Base-by-base conservation (phyloP, 2,113 vertebrate genomes). In the Macaca mulatta region DNA sequence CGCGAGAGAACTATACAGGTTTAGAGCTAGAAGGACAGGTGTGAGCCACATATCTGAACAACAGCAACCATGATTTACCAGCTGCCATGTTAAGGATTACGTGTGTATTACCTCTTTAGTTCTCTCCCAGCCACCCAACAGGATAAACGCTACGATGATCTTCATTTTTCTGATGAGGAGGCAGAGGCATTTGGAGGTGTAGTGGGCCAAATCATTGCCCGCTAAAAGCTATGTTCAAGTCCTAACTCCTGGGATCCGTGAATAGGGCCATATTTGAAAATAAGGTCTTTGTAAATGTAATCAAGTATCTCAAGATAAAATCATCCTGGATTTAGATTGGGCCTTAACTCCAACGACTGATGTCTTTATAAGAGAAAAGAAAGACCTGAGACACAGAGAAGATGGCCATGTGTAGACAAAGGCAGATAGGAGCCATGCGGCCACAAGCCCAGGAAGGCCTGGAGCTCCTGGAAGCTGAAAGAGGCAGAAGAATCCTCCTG, bases 71-170 rank as follows among this genome's bases (percentile, higher is more conserved):
- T 38, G 1, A 32, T 0, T 45, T 3, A 32, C 5, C 70, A 55
- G 70, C 32, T 20, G 22, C 25, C 1, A 0, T 4, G 38, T 16
- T n/a, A 59, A 43, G 90, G 78, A 30, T 6, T 57, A 14, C 30
- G 4, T 2, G 40, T 38, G 1, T 1, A 5, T 1, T 4, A 4
- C 23, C 32, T 8, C 18, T 45, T 23, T 3, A 2, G 8, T 13
- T 69, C n/a, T 72, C 55, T 25, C 18, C 25, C 18, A 4, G 0
- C 9, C 45, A 8, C 25, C 40, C 70, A 23, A 0, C 0, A 1
- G 40, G 57, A n/a, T 7, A 5, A n/a, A 67, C 0, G 17, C 43
- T 10, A 4, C 1, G 5, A 25, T 18, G 55, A 32, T 18, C 43
- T 67, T 17, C 50, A 14, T 7, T 5, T 20, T 55, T 74, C 43